Conservation (phyloP, 2,113 vertebrate genomes). For the Brachypodius melanocephalos region DNA sequence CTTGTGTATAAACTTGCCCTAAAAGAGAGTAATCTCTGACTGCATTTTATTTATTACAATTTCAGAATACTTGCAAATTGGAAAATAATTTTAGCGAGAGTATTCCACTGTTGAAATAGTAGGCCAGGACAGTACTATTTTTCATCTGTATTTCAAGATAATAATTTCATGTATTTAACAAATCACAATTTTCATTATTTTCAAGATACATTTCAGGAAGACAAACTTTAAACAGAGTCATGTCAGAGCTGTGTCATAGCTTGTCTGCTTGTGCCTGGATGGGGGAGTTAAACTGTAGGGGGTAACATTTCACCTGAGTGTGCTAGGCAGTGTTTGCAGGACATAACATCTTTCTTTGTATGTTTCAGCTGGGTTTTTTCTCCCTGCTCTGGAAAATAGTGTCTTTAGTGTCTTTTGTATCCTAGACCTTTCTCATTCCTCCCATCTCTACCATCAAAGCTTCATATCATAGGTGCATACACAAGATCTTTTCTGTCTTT, state of each 20-base stretch:
- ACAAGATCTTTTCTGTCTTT: neutral
- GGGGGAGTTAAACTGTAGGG: neutral
- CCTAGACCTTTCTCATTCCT: neutral
- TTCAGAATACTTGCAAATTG: neutral
- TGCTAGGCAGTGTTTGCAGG: neutral
- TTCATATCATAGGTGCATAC: neutral
- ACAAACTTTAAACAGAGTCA: neutral
- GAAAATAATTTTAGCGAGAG: neutral
- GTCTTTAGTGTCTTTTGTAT: neutral
- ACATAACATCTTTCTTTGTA: neutral
- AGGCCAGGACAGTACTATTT: neutral
- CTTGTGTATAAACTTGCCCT: neutral
- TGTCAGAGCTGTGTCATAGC: neutral
- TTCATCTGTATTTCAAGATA: neutral
- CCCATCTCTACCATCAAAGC: neutral
- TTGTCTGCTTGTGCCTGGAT: neutral
- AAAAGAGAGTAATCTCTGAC: neutral
- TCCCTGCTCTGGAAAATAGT: neutral
- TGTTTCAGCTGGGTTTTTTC: neutral
- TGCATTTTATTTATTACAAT: neutral
- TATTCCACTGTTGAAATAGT: neutral
- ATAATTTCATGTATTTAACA: neutral
- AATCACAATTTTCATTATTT: neutral
- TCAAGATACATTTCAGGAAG: neutral
- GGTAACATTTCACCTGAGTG: neutral